Evolutionary conservation across 2,888 invertebrate species (phyloP), one percentile per base, ranked within the genome.

Genomic region (Hydropsyche betteni): DNA sequence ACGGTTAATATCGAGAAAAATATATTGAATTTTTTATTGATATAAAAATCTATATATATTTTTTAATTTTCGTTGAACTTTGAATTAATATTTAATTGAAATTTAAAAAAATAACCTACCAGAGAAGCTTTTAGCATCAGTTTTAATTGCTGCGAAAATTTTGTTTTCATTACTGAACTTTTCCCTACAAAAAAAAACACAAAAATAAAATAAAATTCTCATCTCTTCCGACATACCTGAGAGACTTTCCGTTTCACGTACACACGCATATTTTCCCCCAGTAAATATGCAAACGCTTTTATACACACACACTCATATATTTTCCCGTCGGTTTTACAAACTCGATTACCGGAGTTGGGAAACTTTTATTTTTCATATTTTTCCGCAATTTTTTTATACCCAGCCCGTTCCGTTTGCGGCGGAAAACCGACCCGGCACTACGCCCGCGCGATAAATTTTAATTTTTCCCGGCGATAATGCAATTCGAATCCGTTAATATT

Each of bases 101-200:
- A 44, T 44, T n/a, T 44, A 8, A 8, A 6, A 10, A 44, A 44
- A 44, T 10, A 44, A 44, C 44, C 44, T 10, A 44, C 44, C 10
- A 6, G 10, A 44, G 10, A 44, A 44, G 44, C 44, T 44, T 53
- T 53, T 70, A 70, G 51, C 70, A 33, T 51, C 70, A 53, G 33
- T 70, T 70, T 70, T 70, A 70, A 70, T 70, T 70, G 53, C 53
- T 70, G 50, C 44, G n/a, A 14, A 38, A 69, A 69, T 69, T 53
- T 53, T 50, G 70, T 70, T 70, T 70, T 70, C 53, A 70, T 70
- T 70, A 53, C 52, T 53, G 33, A 70, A 70, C 52, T 52, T 70
- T 70, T 70, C n/a, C 10, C 10, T 24, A 36, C 64, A 34, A 44
- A 44, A 44, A 44, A 44, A 44, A 44, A 44, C n/a, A 24, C 24